A percentile compares a stretch with the other conserved stretches of the same genome.
Conservation (phyloP, 1,140 invertebrate genomes). For the Ylistrum balloti region DNA sequence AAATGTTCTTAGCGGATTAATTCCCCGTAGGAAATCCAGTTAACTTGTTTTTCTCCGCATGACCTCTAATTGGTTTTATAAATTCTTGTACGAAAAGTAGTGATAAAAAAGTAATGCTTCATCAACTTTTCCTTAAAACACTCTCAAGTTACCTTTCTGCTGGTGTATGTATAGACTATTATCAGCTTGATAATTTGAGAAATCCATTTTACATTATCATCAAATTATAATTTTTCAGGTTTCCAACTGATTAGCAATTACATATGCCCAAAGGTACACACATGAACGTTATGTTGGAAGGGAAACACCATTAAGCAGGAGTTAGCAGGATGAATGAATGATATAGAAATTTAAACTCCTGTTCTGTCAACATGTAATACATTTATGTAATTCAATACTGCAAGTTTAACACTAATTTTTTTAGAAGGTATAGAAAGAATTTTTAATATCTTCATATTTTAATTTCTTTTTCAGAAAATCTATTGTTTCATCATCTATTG, state of each 20-base stretch:
- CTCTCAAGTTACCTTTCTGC: background rate
- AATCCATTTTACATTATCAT: background rate
- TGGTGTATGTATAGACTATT: background rate
- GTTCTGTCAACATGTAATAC: no score
- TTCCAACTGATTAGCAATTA: background rate
- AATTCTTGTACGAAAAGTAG: background rate
- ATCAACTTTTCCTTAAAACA: constrained; percentile 29
- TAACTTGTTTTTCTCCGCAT: background rate
- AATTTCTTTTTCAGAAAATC: no score
- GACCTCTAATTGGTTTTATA: background rate
- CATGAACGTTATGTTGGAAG: background rate
- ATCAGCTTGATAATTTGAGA: background rate
- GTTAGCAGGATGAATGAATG: no score
- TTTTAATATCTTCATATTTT: no score
- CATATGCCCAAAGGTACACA: background rate
- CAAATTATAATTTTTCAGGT: background rate
- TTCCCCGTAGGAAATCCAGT: background rate
- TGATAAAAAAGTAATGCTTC: constrained; percentile 18
- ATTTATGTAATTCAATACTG: no score
- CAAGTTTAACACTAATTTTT: no score
- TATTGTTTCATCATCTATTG: no score
- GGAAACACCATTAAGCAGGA: no score
- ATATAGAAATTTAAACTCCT: no score
- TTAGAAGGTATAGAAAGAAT: no score
- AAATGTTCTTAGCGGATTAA: background rate